Evolutionary conservation across 2,888 invertebrate genomes (phyloP).

Genomic region (Margaritifera margaritifera): DNA sequence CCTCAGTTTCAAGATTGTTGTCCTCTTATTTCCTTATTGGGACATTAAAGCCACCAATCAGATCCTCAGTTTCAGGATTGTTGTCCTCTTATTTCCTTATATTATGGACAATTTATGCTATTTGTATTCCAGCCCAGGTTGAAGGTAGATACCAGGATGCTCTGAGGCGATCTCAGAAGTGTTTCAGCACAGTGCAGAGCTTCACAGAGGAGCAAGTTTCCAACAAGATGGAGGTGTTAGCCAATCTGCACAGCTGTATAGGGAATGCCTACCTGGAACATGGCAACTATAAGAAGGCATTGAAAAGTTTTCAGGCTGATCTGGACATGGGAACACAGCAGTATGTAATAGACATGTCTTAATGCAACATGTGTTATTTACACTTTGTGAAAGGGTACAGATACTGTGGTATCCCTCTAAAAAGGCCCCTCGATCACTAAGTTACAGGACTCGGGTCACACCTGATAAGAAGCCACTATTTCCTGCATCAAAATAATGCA

Average conservation of each 20-base stretch:
- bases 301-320: conserved; percentile 64
- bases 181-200: conserved; percentile 61
- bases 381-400: too few relatives aligned
- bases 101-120: too few relatives aligned
- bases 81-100: too few relatives aligned
- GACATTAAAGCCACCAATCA: too few relatives aligned
- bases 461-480: not conserved
- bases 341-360: conserved; percentile 44
- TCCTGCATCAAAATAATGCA: too few relatives aligned
- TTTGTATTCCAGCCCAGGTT: conserved; percentile 58
- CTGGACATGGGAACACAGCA: conserved; percentile 58
- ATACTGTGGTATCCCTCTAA: too few relatives aligned
- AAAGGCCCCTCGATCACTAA: not conserved
- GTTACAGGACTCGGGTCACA: not conserved
- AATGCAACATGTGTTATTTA: too few relatives aligned
- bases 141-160: conserved; percentile 63
- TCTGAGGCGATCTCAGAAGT: conserved; percentile 57
- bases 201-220: conserved; percentile 55
- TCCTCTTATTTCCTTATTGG: too few relatives aligned
- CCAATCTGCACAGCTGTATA: conserved; percentile 69
- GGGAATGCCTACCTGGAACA: conserved; percentile 70
- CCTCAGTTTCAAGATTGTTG: too few relatives aligned
- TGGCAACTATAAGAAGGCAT: conserved; percentile 62
- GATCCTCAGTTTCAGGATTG: too few relatives aligned
- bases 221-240: conserved; percentile 64